Base-by-base conservation (phyloP, 2,113 vertebrate species). In the Sclerurus mexicanus region DNA sequence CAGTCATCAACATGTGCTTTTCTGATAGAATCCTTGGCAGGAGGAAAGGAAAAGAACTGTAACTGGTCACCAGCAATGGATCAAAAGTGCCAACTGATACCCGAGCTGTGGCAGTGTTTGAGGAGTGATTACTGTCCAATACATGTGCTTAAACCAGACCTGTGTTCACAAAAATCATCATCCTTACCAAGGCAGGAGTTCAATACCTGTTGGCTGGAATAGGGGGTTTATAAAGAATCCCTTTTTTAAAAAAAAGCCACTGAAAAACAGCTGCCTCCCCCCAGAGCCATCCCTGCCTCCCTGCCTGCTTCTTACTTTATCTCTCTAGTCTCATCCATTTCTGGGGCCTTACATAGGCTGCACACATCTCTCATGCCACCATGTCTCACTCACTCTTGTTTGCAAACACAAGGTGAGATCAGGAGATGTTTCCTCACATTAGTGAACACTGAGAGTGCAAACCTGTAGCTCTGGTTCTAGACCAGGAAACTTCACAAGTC, bases 351-450 rank as follows among this genome's bases (percentile, higher is more conserved):
- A 12, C 0, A 63, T 3, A 66, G 56, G 75, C 64, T 83, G 58
- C 55, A 28, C 33, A 50, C 14, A 40, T 20, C 83, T 47, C 50
- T 52, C 50, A 14, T 21, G 60, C 39, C 21, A 31, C 71, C 24
- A 1, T 0, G 4, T n/a, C 50, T 37, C 1, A 0, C 68, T 83
- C 28, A 4, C 35, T 63, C 68, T 4, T 50, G 63, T 77, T 75
- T 59, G 63, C 85, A 37, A 92, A 71, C 35, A 58, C 52, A 33
- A 68, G 60, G 68, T 37, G 47, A 83, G 58, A 72, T 31, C 10
- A 40, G 67, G 35, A 90, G 55, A 52, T 62, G 76, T 76, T 24
- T 37, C 72, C 64, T 71, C 72, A 20, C 79, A 56, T 7, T 22
- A 10, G 4, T 7, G 22, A 37, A 6, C 63, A 20, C 47, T 2